phyloP scores from a whole-genome alignment of 2,113 vertebrate genomes.

The Thalassoma bifasciatum region DNA sequence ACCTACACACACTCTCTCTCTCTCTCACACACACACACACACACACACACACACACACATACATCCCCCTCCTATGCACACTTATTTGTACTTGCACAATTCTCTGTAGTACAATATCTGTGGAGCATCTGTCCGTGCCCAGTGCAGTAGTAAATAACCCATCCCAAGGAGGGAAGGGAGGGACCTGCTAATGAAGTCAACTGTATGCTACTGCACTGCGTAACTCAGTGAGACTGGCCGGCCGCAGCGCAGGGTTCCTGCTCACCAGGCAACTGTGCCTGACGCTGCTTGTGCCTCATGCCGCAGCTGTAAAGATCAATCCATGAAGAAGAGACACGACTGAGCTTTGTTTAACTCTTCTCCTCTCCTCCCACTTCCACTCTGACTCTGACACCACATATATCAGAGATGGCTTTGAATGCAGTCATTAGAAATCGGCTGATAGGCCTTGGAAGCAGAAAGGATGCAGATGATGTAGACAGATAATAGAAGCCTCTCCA shows the following conservation, averaged over 20 bases:
- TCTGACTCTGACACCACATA: conserved; percentile 21
- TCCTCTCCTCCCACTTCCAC: conserved; percentile 50
- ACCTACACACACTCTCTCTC: conserved; percentile 29
- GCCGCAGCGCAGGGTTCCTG: conserved; percentile 51
- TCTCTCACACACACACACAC: conserved; percentile 17
- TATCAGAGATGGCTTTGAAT: conserved; percentile 61
- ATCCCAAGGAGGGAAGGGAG: conserved; percentile 56
- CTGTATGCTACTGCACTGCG: conserved; percentile 76
- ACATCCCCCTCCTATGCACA: conserved; percentile 22
- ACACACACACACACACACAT: conserved; percentile 20
- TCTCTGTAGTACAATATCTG: conserved; percentile 38
- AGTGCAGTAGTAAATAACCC: conserved; percentile 68
- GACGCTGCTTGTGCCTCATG: conserved; percentile 44
- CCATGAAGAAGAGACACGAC: conserved; percentile 58
- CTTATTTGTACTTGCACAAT: conserved; percentile 40
- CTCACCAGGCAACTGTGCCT: conserved; percentile 54
- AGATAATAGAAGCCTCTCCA: conserved; percentile 66
- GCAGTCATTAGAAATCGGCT: conserved; percentile 67
- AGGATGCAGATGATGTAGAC: conserved; percentile 70
- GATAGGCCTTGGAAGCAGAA: conserved; percentile 57
- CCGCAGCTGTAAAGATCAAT: conserved; percentile 60
- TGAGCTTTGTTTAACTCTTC: conserved; percentile 53
- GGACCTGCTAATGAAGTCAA: conserved; percentile 76
- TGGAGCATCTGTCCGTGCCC: conserved; percentile 64
- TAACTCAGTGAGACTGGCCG: conserved; percentile 63